Evolutionary conservation across 1,140 invertebrate species (phyloP), one percentile per base, ranked within the genome.

Genomic region (Psilanteris sp.): DNA sequence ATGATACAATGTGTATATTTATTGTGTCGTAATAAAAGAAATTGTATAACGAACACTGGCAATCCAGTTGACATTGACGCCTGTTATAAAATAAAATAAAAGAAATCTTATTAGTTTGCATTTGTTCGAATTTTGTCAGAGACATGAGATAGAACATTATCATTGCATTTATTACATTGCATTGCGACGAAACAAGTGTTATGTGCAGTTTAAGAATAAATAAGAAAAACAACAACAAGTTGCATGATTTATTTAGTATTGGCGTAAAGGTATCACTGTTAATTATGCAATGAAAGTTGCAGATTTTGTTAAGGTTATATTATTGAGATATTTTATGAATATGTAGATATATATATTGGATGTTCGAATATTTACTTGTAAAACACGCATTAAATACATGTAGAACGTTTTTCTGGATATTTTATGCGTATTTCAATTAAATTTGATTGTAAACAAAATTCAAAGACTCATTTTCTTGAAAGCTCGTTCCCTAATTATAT

Each of bases 391-490:
- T 68, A 9, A 46, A 46, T 37, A 48, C 15, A 62, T 54, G 55
- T 71, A 71, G 67, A 39, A 48, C 32, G 46, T 61, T 72, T 46
- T 71, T 68, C 39, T 72, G 68, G 24, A 62, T 72, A 64, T 34
- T 62, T 64, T 48, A 64, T 48, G 55, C 50, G 39, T 57, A 72
- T 41, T 62, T 61, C 26, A 43, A 57, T 73, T 57, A 64, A 57
- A 57, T 57, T 62, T 43, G 9, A 61, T 72, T 72, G 68, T 64
- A 37, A 64, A 72, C 37, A 32, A 55, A 62, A 52, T 5, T 2
- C 54, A 32, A 37, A 34, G 13, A 8, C 26, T 36, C 29, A 50
- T 48, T 48, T 55, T 48, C 29, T 62, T 55, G 0, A 54, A 9
- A 29, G 11, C 15, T 41, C 16, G 16, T n/a, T 36, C 41, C 59